phyloP scores from a whole-genome alignment of 2,797 vertebrate genomes.

The Streptopelia turtur region DNA sequence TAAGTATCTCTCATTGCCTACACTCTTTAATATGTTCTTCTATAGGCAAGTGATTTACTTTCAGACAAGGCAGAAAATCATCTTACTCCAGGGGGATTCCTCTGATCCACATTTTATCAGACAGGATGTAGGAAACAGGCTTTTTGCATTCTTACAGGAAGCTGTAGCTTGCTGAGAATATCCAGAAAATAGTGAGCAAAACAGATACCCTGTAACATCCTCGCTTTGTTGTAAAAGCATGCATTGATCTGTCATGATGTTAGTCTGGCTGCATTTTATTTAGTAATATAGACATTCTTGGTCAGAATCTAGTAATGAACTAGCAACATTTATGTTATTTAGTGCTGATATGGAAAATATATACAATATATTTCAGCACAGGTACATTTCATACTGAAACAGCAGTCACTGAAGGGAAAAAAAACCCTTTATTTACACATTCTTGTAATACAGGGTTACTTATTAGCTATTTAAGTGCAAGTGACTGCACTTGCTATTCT shows the following conservation, averaged over 20 bases:
- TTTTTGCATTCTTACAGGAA: background rate
- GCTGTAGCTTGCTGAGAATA: background rate
- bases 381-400: background rate
- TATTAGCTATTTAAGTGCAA: background rate
- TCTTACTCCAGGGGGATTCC: background rate
- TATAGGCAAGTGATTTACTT: background rate
- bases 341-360: background rate
- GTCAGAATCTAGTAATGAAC: background rate
- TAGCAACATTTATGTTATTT: background rate
- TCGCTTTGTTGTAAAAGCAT: background rate
- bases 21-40: background rate
- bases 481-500: background rate
- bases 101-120: background rate
- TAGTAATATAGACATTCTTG: background rate
- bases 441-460: background rate
- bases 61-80: background rate
- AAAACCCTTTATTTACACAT: accelerated
- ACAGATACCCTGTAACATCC: background rate
- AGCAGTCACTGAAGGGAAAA: background rate
- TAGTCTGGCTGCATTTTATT: background rate
- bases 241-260: background rate
- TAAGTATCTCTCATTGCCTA: background rate
- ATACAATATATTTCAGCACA: background rate
- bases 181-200: background rate
- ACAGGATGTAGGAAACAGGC: background rate